Evolutionary conservation across 2,797 vertebrate genomes (phyloP).

Genomic region (Falco rusticolus): DNA sequence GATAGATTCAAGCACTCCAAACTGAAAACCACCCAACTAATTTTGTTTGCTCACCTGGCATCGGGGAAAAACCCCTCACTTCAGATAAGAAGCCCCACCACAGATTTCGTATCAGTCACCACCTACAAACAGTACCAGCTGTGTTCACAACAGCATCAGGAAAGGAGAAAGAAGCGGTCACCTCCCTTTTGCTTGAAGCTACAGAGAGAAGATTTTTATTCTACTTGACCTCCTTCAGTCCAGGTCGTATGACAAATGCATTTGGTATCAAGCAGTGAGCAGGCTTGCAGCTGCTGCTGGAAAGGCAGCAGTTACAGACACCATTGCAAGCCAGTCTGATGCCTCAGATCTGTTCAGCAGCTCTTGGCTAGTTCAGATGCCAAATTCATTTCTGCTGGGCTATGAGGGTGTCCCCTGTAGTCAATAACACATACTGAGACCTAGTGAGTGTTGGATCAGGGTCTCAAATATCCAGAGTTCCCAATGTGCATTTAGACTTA

Average conservation of each 20-base stretch:
- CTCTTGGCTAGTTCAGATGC: background rate
- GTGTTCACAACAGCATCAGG: background rate
- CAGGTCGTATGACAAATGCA: background rate
- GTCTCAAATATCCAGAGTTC: background rate
- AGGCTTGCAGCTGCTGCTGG: background rate
- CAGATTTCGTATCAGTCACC: background rate
- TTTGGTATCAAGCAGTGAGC: background rate
- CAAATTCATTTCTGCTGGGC: background rate
- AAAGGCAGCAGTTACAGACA: background rate
- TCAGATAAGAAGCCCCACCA: background rate
- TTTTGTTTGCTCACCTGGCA: background rate
- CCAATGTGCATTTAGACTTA: background rate
- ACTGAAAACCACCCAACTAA: background rate
- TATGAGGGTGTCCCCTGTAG: background rate
- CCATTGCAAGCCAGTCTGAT: background rate
- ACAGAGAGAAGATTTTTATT: background rate
- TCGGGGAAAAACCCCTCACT: background rate
- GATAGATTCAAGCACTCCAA: background rate
- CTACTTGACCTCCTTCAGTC: background rate
- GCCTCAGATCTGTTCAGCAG: background rate
- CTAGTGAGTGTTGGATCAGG: accelerated
- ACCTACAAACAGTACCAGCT: background rate
- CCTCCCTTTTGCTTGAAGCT: background rate
- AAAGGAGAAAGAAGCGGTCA: background rate
- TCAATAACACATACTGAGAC: background rate